Conservation (phyloP, 53 echinoderm and acorn worm genomes). For the Stichopus horrens region DNA sequence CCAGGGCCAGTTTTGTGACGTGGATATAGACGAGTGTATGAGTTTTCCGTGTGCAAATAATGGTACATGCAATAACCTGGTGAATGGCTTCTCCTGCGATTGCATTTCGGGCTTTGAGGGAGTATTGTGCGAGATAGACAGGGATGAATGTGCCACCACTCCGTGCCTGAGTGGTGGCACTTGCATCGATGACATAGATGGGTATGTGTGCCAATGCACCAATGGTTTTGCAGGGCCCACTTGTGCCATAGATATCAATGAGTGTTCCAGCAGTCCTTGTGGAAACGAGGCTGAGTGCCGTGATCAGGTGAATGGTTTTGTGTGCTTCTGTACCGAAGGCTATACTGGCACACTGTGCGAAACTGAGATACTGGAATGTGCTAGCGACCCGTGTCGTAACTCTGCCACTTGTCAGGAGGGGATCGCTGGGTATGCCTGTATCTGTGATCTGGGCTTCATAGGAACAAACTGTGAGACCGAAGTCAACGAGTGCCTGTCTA, state of each 20-base stretch:
- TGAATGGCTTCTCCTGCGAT: conserved; percentile 55
- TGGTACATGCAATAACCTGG: conserved; percentile 54
- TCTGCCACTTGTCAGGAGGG: conserved; percentile 52
- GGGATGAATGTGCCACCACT: conserved; percentile 55
- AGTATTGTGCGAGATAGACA: conserved; percentile 49
- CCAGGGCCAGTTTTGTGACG: conserved; percentile 54
- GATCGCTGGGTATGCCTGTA: conserved; percentile 59
- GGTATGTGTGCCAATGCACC: conserved; percentile 58
- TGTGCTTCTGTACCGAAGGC: conserved; percentile 57
- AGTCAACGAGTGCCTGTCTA: conserved; percentile 59
- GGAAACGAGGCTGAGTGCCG: conserved; percentile 54
- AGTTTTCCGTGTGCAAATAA: conserved; percentile 58
- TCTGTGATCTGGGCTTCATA: conserved; percentile 54
- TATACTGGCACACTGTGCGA: conserved; percentile 58
- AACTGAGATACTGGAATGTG: conserved; percentile 67
- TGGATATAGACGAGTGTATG: conserved; percentile 54
- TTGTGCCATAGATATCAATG: conserved; percentile 60
- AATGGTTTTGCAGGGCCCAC: conserved; percentile 57
- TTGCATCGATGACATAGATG: conserved; percentile 60
- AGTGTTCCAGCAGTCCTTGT: conserved; percentile 66
- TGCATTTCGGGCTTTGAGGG: conserved; percentile 61
- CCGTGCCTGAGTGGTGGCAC: conserved; percentile 63
- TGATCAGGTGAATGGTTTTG: conserved; percentile 60
- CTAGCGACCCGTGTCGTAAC: conserved; percentile 59
- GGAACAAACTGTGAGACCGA: conserved; percentile 57